phyloP scores from a whole-genome alignment of 2,888 invertebrate species.

The Pandemis heparana region DNA sequence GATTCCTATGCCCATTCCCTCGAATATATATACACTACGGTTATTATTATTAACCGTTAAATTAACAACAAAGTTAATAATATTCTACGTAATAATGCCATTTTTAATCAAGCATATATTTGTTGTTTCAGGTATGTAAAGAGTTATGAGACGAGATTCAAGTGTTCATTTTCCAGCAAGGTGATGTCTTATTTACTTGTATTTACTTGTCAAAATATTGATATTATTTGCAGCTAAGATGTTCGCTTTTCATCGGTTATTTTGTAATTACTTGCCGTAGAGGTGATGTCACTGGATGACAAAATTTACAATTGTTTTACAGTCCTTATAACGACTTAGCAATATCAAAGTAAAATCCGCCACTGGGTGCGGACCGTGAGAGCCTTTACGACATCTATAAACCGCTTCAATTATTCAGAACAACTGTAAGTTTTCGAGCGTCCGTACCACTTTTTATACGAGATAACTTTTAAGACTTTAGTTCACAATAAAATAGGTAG shows the following conservation, averaged over 20 bases:
- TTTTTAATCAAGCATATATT: too few relatives aligned
- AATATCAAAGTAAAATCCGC: background rate
- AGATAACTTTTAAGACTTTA: background rate
- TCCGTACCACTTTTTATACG: background rate
- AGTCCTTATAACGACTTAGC: background rate
- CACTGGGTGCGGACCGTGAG: background rate
- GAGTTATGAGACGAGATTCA: background rate
- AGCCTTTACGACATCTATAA: background rate
- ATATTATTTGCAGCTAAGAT: too few relatives aligned
- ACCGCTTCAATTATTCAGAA: background rate
- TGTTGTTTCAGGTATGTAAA: background rate
- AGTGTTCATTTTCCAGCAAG: background rate
- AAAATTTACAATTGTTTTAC: background rate
- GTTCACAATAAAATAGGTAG: too few relatives aligned
- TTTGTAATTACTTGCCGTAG: too few relatives aligned
- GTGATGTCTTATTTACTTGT: background rate
- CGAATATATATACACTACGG: too few relatives aligned
- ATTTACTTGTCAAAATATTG: too few relatives aligned
- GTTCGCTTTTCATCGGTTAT: background rate
- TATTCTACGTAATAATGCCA: too few relatives aligned
- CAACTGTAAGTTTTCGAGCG: background rate
- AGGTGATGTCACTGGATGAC: too few relatives aligned
- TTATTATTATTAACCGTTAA: too few relatives aligned
- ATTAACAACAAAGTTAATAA: too few relatives aligned
- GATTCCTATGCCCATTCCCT: too few relatives aligned